Percentiles rank a stretch among this genome's conserved stretches.
These are phyloP conservation scores for Lycocorax pyrrhopterus DNA, from an alignment of 2,113 vertebrate species.

Conservation along the genomic window DNA sequence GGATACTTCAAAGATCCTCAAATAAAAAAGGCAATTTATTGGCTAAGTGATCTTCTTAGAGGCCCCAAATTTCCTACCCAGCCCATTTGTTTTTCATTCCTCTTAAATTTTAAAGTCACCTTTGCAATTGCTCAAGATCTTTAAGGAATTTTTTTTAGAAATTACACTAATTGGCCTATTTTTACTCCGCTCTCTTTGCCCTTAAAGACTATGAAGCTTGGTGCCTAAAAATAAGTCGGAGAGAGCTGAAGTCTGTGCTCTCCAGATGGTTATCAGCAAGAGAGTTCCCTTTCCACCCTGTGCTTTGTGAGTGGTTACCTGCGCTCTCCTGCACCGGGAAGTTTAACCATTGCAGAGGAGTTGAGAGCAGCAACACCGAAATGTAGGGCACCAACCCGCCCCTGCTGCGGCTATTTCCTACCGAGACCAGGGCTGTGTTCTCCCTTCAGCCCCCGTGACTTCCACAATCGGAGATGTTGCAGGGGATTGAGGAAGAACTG, in stretches of 20 bases:
- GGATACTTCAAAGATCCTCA: slow-evolving; percentile 50
- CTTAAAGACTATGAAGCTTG: slow-evolving; percentile 35
- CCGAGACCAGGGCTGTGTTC: background rate
- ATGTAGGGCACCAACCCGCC: slow-evolving; percentile 7
- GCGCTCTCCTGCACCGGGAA: background rate
- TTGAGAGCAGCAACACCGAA: background rate
- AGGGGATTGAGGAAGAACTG: background rate
- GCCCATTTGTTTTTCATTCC: slow-evolving; percentile 55
- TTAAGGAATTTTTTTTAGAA: slow-evolving; percentile 56
- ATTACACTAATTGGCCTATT: slow-evolving; percentile 65
- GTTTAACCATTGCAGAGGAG: background rate
- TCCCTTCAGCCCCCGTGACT: background rate
- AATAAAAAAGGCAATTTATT: slow-evolving; percentile 52
- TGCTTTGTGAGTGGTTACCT: background rate
- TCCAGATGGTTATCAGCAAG: slow-evolving; percentile 44
- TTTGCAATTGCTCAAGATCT: slow-evolving; percentile 49
- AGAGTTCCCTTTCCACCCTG: background rate
- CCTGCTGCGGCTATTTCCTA: background rate
- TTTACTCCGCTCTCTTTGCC: slow-evolving; percentile 56
- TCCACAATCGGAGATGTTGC: background rate
- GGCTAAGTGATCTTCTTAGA: slow-evolving; percentile 31
- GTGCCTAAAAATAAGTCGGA: slow-evolving; percentile 60
- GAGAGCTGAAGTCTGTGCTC: slow-evolving; percentile 27
- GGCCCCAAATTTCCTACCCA: slow-evolving; percentile 36
- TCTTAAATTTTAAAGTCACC: slow-evolving; percentile 61